Percentiles rank a stretch among this genome's conserved stretches.
These are phyloP conservation scores for Nanger granti DNA, from an alignment of 2,113 vertebrate species.

Conservation along the genomic window DNA sequence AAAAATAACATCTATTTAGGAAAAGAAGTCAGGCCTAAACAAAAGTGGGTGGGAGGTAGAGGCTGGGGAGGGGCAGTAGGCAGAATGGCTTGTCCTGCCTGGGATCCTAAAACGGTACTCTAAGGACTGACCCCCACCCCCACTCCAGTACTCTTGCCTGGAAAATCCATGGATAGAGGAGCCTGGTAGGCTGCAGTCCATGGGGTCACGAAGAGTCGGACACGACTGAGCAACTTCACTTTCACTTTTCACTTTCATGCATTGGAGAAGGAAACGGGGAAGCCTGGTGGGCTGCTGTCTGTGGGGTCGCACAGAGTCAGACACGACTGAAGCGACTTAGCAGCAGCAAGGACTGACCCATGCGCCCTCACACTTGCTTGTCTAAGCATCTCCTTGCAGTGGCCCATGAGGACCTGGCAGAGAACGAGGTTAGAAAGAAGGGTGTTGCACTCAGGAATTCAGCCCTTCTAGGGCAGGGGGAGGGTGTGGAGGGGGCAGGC, in stretches of 20 bases:
- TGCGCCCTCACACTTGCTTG: background rate
- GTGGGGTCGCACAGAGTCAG: no score
- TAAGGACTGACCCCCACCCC: no score
- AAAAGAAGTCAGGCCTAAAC: background rate
- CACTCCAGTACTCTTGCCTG: no score
- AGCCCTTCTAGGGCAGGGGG: background rate
- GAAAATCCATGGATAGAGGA: no score
- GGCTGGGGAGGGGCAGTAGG: background rate
- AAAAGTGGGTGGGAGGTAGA: background rate
- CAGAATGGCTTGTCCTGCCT: background rate
- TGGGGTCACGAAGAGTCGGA: no score
- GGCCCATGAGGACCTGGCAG: background rate
- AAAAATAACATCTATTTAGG: background rate
- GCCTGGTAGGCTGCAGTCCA: no score
- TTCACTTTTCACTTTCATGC: no score
- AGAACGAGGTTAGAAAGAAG: background rate
- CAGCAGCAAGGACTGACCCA: background rate
- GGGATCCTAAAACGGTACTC: background rate
- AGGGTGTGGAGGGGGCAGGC: background rate
- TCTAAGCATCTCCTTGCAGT: background rate
- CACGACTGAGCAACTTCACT: no score
- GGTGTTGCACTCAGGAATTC: background rate
- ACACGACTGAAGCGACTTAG: no score
- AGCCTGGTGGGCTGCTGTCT: no score
- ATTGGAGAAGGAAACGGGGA: no score